Conservation (phyloP, 30 jellyfish, hydroid and myxozoan species). For the Hydractinia echinata region DNA sequence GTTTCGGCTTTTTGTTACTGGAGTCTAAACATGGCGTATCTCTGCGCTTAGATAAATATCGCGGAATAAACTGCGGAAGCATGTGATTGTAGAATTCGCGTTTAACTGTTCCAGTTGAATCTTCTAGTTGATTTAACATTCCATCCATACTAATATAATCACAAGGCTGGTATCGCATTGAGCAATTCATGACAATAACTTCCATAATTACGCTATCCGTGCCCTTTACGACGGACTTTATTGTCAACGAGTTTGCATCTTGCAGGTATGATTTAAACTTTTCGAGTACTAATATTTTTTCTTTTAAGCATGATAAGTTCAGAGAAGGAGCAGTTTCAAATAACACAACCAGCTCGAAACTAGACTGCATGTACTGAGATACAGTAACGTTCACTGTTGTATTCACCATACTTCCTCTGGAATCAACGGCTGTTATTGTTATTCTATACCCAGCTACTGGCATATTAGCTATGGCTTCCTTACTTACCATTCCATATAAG, state of each 20-base stretch:
- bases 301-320: conserved; percentile 16
- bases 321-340: conserved; percentile 5
- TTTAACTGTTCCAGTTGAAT: conserved; percentile 7
- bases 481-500: conserved; percentile 11
- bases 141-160: conserved; percentile 22
- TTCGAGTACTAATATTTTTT: conserved; percentile 1
- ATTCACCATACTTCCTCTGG: conserved; percentile 18
- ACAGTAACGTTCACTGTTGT: conserved; percentile 20
- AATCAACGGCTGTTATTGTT: conserved; percentile 21
- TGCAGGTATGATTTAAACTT: conserved; percentile 4
- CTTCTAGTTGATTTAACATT: conserved; percentile 2
- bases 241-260: not conserved
- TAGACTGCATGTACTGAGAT: not conserved
- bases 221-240: conserved; percentile 19
- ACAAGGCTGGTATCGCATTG: conserved; percentile 30
- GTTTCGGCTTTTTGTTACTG: conserved; percentile 15
- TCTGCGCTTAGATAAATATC: conserved; percentile 28
- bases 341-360: conserved; percentile 21
- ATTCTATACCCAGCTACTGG: not conserved
- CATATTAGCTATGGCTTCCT: not conserved
- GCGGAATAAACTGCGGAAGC: conserved; percentile 35
- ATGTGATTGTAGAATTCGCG: not conserved
- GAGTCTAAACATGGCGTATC: conserved; percentile 23
- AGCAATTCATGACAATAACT: conserved; percentile 11
- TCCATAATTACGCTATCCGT: conserved; percentile 32